Evolutionary conservation across 2,888 invertebrate species (phyloP).

Genomic region (Acleris sparsana): DNA sequence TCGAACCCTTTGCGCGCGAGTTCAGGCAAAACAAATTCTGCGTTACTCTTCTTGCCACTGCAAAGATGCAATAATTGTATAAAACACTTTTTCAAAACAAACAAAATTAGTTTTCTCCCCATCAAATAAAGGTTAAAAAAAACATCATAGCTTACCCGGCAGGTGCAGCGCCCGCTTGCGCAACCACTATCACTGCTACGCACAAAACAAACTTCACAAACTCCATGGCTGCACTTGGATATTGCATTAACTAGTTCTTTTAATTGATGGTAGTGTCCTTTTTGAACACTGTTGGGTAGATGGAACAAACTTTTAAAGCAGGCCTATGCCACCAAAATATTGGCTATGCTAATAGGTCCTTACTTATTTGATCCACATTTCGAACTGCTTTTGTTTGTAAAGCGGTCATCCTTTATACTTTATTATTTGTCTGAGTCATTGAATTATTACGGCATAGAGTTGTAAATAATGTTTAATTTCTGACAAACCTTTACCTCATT

Average conservation of each 20-base stretch:
- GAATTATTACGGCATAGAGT: too few species aligned
- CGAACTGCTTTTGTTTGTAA: conserved; percentile 18
- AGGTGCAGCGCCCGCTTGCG: conserved; percentile 17
- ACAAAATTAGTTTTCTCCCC: too few species aligned
- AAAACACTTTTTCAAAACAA: too few species aligned
- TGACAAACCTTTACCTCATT: too few species aligned
- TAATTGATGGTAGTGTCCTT: conserved; percentile 6
- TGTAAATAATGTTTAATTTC: too few species aligned
- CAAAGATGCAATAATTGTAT: neutral
- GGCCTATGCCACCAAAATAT: conserved; percentile 24
- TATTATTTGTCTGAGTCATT: conserved; percentile 21
- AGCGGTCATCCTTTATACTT: conserved; percentile 19
- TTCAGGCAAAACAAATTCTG: conserved; percentile 27
- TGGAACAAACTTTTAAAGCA: conserved; percentile 21
- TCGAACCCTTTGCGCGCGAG: conserved; percentile 21
- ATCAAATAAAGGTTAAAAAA: too few species aligned
- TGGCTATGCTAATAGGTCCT: conserved; percentile 35
- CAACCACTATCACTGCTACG: conserved; percentile 18
- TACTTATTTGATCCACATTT: conserved; percentile 25
- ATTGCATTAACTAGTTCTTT: conserved; percentile 9
- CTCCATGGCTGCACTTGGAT: conserved; percentile 19
- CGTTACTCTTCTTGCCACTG: neutral
- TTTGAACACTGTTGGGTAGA: neutral
- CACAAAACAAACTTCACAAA: conserved; percentile 19
- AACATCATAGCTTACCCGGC: neutral